Conservation (phyloP, 2,797 vertebrate genomes). For the Choloepus didactylus region DNA sequence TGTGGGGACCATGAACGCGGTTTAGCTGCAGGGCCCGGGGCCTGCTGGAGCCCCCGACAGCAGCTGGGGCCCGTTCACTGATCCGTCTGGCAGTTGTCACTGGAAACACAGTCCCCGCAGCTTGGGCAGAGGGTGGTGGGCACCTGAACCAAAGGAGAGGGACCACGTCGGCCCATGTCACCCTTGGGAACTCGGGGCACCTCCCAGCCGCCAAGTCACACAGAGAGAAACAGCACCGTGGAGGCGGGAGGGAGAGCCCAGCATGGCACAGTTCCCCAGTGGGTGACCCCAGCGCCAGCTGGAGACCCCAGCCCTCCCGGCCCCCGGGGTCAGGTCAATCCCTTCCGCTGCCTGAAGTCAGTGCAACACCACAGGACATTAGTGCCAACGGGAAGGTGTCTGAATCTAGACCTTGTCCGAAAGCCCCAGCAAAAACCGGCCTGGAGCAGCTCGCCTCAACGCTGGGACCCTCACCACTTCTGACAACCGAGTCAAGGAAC, state of each 20-base stretch:
- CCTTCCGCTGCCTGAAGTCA: neutral
- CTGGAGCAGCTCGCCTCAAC: neutral
- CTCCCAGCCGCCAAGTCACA: neutral
- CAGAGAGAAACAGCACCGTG: neutral
- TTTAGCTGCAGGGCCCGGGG: no score
- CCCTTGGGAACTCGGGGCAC: neutral
- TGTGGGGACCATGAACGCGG: no score
- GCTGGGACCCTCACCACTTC: neutral
- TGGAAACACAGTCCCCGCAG: neutral
- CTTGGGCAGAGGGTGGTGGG: neutral
- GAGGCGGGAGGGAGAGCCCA: neutral
- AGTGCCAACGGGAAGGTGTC: neutral
- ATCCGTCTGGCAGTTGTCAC: fast-evolving
- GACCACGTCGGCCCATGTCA: neutral
- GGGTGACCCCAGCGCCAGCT: neutral
- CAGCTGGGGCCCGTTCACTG: no score
- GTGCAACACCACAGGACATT: neutral
- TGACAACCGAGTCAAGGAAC: constrained; percentile 3
- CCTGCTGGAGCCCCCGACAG: no score
- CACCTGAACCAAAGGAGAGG: neutral
- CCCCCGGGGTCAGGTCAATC: neutral
- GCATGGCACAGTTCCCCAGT: no score
- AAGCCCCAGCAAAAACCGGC: constrained; percentile 6
- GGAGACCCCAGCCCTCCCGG: neutral
- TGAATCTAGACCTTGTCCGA: constrained; percentile 4